Conservation (phyloP, 2,797 vertebrate genomes). For the Pterois miles region DNA sequence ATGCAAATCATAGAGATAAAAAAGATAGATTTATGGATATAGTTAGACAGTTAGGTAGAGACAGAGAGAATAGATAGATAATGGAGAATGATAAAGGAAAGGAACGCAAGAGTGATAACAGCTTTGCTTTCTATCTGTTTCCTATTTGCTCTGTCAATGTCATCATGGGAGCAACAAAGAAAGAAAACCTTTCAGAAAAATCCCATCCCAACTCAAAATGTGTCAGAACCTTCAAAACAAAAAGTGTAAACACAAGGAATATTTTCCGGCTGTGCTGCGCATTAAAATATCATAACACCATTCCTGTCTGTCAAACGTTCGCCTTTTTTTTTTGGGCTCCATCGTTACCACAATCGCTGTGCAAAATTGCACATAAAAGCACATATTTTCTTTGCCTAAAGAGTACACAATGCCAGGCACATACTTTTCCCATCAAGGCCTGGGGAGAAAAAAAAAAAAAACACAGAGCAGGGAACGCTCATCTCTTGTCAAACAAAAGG, state of each 20-base stretch:
- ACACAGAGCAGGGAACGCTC: slow-evolving; percentile 19
- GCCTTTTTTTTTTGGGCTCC: slow-evolving; percentile 25
- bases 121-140: slow-evolving; percentile 56
- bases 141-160: slow-evolving; percentile 50
- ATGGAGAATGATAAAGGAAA: slow-evolving; percentile 2
- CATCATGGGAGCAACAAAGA: not conserved
- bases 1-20: slow-evolving; percentile 39
- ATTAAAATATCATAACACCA: slow-evolving; percentile 60
- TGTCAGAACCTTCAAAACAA: slow-evolving; percentile 57
- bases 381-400: slow-evolving; percentile 46
- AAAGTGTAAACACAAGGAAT: slow-evolving; percentile 52
- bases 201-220: slow-evolving; percentile 22
- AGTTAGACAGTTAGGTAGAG: slow-evolving; percentile 17
- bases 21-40: slow-evolving; percentile 16
- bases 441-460: slow-evolving; percentile 18
- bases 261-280: slow-evolving; percentile 46
- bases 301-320: slow-evolving; percentile 56
- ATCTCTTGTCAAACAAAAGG: slow-evolving; percentile 70
- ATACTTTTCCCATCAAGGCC: slow-evolving; percentile 68
- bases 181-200: not conserved
- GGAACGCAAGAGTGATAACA: slow-evolving; percentile 20
- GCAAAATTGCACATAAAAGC: slow-evolving; percentile 52
- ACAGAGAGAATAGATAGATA: not conserved
- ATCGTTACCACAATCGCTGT: slow-evolving; percentile 18
- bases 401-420: slow-evolving; percentile 60